Percentiles rank a stretch among this genome's conserved stretches.
These are phyloP conservation scores for Ooceraea biroi DNA, from an alignment of 1,140 invertebrate genomes.

Conservation along the genomic window DNA sequence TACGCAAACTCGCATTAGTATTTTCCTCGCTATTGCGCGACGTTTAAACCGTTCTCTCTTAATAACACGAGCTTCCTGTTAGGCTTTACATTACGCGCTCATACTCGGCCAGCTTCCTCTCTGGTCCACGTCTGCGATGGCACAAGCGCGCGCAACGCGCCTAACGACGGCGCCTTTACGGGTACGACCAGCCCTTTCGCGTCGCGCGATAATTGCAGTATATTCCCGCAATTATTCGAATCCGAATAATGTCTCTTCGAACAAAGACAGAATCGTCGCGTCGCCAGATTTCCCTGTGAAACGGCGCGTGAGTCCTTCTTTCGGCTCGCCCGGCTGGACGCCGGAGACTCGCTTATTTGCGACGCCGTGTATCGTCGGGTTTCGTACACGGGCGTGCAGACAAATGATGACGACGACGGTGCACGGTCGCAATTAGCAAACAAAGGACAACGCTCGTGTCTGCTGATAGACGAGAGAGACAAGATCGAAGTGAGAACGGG, in stretches of 20 bases:
- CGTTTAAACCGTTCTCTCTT: conserved; percentile 40
- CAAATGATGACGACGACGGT: conserved; percentile 36
- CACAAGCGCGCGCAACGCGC: conserved; percentile 18
- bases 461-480: not conserved
- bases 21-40: not conserved
- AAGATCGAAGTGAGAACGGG: no score
- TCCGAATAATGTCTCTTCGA: conserved; percentile 54
- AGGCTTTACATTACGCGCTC: conserved; percentile 51
- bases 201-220: conserved; percentile 51
- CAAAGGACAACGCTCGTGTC: conserved; percentile 62
- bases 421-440: conserved; percentile 67
- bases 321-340: conserved; percentile 8
- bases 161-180: conserved; percentile 55
- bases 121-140: not conserved
- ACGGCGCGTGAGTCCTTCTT: conserved; percentile 20
- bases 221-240: conserved; percentile 59
- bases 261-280: conserved; percentile 51
- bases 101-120: conserved; percentile 28
- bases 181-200: conserved; percentile 30
- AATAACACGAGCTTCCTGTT: conserved; percentile 48
- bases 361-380: conserved; percentile 38
- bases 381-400: conserved; percentile 22
- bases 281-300: conserved; percentile 51
- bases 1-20: conserved; percentile 3
- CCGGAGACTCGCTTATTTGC: conserved; percentile 39